Evolutionary conservation across 2,113 vertebrate genomes (phyloP).

Genomic region (Cephalopholis sonnerati): DNA sequence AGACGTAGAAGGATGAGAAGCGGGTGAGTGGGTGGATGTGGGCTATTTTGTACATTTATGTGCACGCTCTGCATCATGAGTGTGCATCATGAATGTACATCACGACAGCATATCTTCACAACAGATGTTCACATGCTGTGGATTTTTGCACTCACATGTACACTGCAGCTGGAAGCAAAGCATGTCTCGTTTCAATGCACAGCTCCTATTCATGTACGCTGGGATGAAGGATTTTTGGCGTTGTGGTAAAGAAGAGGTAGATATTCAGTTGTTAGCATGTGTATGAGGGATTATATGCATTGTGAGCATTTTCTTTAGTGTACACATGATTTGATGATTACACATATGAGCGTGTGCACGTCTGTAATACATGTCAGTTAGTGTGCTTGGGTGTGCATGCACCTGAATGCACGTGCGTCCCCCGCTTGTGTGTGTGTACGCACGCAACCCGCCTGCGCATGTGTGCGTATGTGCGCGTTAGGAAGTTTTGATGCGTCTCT

Average conservation of each 20-base stretch:
- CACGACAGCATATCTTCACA: constrained; percentile 39
- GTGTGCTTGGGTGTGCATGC: neutral
- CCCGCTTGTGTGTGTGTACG: neutral
- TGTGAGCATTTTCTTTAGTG: constrained; percentile 32
- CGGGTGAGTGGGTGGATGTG: constrained; percentile 53
- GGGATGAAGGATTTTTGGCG: constrained; percentile 27
- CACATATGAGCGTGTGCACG: constrained; percentile 19
- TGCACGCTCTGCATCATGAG: constrained; percentile 44
- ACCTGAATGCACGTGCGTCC: constrained; percentile 5
- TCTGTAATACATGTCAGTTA: neutral
- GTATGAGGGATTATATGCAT: constrained; percentile 1
- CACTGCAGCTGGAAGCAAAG: constrained; percentile 49
- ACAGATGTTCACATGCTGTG: constrained; percentile 61
- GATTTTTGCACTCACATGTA: constrained; percentile 51
- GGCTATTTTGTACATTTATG: constrained; percentile 68
- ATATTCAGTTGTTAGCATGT: constrained; percentile 41
- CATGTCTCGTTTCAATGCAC: constrained; percentile 18
- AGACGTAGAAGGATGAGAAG: constrained; percentile 55
- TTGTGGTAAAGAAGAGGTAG: constrained; percentile 17
- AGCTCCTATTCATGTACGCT: constrained; percentile 29
- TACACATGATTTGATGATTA: constrained; percentile 36
- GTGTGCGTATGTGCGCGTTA: constrained; percentile 37
- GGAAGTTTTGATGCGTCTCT: constrained; percentile 83
- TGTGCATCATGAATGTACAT: constrained; percentile 50
- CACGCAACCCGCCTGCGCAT: constrained; percentile 3